Evolutionary conservation across 2,113 vertebrate species (phyloP), one percentile per base, ranked within the genome.

Genomic region (Cavia porcellus): DNA sequence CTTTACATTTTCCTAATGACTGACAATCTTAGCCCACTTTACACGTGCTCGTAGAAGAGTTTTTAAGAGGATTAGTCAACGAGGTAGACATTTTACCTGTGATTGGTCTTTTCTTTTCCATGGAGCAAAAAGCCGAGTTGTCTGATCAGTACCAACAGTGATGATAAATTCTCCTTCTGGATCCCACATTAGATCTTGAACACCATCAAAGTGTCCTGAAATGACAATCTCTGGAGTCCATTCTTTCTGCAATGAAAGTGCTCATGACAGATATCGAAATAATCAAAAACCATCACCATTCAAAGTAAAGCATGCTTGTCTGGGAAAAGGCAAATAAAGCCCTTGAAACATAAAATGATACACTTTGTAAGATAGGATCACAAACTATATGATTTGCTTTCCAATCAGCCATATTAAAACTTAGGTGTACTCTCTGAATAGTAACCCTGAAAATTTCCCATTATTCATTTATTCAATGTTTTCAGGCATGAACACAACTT

Each of bases 141-240:
- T 99, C 98, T 99, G 99, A 98, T 99, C 99, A n/a, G 99, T 99
- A 81, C 99, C 98, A 94, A 99, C 99, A 28, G 99, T 99, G 82
- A 99, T 97, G 61, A 99, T 98, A 98, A 99, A 99, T 74, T 99
- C 99, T 88, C 99, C 99, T 95, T 99, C 99, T 38, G 99, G 99
- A 97, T 99, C 99, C 99, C 99, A 99, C 96, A 98, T 98, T 62
- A 99, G 97, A 97, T 99, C 99, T 91, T 99, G 99, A 74, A 99
- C 99, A 62, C 98, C 99, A 92, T 98, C 98, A 97, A 99, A 99
- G 98, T 99, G 99, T 92, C 99, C 99, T 7, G 99, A 99, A 98
- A 99, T 99, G 79, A 99, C 99, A 92, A 99, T 99, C 77, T 98
- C 99, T 68, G 99, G 99, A 97, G 97, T 98, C 99, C 99, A 99